Evolutionary conservation across 2,888 invertebrate species (phyloP), one percentile per base, ranked within the genome.

Genomic region (Meloe dianella): DNA sequence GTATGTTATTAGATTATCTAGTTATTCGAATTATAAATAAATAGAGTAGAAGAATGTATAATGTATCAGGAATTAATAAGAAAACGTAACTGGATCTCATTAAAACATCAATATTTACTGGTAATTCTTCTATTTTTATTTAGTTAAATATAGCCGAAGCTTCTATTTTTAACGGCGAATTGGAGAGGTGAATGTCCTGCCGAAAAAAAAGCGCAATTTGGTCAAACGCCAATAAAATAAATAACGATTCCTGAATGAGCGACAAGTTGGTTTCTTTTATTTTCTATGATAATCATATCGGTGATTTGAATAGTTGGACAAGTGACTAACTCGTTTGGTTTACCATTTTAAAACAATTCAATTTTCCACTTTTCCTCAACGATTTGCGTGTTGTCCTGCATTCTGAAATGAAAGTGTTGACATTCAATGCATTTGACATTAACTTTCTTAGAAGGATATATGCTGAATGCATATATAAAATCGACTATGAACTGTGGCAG

Each of bases 401-500:
- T 65, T 65, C 65, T 58, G 64, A 69, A 69, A 69, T 61, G 64
- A 64, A 66, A 69, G 69, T 66, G 66, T 61, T 60, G 64, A 64
- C 66, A 69, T 66, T 61, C 69, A 61, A 63, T 59, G 69, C 69
- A 66, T 66, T 69, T 51, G 69, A 54, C 65, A 65, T 65, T 65
- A 68, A 51, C 68, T 68, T 68, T 68, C 68, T 63, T 63, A 62
- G 68, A 68, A 68, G 32, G 38, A 62, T 51, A 22, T 47, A 68
- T 68, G 62, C 68, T 35, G 68, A 65, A 63, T 68, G 68, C 68
- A 68, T 68, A 68, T 68, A 65, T 51, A 51, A 51, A 62, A 68
- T 60, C 51, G 58, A 57, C 51, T 57, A 51, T 62, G 66, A 69
- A 74, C 68, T 74, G 71, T 72, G 73, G 71, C 74, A 74, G 67